Evolutionary conservation across 2,113 vertebrate genomes (phyloP).

Genomic region (Halichoeres trimaculatus): DNA sequence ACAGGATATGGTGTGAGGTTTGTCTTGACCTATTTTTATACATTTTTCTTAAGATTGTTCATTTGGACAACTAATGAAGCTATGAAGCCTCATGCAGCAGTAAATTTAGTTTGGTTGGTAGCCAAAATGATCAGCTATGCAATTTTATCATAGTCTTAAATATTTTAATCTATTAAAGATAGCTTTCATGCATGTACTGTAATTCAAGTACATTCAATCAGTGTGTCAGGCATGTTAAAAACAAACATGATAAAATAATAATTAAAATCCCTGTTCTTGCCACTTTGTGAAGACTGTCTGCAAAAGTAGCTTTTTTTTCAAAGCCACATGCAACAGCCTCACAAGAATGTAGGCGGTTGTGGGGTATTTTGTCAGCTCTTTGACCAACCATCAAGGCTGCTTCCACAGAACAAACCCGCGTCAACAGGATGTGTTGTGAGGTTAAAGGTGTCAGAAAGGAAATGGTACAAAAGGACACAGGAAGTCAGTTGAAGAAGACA

Average conservation of each 20-base stretch:
- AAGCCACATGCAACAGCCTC: conserved; percentile 1
- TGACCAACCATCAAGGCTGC: conserved; percentile 3
- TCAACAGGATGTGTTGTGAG: conserved; percentile 16
- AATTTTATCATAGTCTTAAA: no score
- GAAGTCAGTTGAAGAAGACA: background rate
- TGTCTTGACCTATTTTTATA: background rate
- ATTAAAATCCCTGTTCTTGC: no score
- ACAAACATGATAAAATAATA: no score
- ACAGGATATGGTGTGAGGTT: conserved; percentile 38
- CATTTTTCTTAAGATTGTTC: no score
- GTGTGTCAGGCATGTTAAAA: no score
- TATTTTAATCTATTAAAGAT: no score
- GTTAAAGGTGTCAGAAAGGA: background rate
- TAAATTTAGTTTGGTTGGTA: no score
- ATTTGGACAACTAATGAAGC: no score
- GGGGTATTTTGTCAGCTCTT: background rate
- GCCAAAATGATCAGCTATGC: no score
- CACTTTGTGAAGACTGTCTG: background rate
- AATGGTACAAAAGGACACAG: background rate
- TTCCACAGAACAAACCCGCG: conserved; percentile 11
- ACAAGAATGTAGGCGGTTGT: background rate
- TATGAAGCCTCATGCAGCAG: no score
- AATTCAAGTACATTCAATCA: no score
- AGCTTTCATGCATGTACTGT: no score
- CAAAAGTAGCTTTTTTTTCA: background rate